Evolutionary conservation across 53 echinoderm and acorn worm species (phyloP), one percentile per base, ranked within the genome.

Genomic region (Antedon mediterranea): DNA sequence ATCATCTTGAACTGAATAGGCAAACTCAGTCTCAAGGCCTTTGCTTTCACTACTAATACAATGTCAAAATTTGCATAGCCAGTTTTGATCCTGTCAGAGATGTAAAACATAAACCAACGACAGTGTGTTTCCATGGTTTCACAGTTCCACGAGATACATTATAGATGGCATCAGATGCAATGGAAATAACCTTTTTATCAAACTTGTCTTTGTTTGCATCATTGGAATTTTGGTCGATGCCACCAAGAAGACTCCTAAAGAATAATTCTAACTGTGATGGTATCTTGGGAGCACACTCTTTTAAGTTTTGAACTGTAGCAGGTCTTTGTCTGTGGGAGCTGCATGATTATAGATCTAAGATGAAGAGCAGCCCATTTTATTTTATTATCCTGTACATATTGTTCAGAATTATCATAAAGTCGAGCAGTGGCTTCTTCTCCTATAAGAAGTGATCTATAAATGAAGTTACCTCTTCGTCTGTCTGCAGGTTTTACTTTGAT

Each of bases 101-200:
- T 71, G 87, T 34, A 26, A 90, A 70, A 3, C 90, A 90, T 28
- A 87, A 43, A 71, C 87, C 90, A 30, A 90, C 28, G 11, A 75
- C 44, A 43, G 83, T 90, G 73, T 85, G 79, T 72, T 90, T 90
- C 83, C 90, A 87, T 78, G 87, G 85, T 82, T 79, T 83, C 0
- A 86, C 84, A 32, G 72, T 71, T n/a, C 90, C 90, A 78, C 74
- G 84, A 27, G 81, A 74, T 26, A 84, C 82, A 33, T 81, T 90
- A 75, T 43, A 89, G 20, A 90, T 72, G 33, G 83, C 86, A 90
- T 90, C 86, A 0, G 86, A 86, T n/a, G 90, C 84, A 86, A 86
- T 81, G 0, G 86, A 43, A 71, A 34, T 84, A 23, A 90, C 81
- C 43, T 90, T 89, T 33, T 81, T 23, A 37, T 90, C 86, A 34